Conservation (phyloP, 2,797 vertebrate genomes). For the Malurus leucopterus region DNA sequence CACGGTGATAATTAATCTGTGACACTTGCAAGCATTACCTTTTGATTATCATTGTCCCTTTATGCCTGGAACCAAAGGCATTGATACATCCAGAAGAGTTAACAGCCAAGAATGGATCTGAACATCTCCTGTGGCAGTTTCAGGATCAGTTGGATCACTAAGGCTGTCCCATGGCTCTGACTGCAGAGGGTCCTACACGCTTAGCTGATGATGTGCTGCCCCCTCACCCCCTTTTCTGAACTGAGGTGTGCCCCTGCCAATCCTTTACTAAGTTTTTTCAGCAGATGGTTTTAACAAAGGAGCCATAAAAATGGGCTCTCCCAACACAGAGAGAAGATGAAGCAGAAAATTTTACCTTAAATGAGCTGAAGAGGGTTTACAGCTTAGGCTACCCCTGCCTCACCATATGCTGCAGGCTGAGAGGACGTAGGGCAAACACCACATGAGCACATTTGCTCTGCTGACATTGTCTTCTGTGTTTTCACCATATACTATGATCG, state of each 20-base stretch:
- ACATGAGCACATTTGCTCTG: background rate
- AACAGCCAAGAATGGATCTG: background rate
- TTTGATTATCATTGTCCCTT: background rate
- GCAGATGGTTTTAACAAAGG: background rate
- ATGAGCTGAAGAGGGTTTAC: background rate
- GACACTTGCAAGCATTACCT: background rate
- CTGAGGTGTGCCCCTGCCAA: background rate
- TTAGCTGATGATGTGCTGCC: background rate
- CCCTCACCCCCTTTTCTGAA: background rate
- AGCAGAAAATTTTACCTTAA: background rate
- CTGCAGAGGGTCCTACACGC: background rate
- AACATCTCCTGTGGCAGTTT: background rate
- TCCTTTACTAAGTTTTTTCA: background rate
- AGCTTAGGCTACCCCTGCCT: background rate
- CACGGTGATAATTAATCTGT: background rate
- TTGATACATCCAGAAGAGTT: background rate
- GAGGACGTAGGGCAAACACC: fast-evolving
- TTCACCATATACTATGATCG: fast-evolving
- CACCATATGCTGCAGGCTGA: background rate
- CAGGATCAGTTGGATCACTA: background rate
- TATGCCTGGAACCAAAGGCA: background rate
- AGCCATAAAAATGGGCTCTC: background rate
- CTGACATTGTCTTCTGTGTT: background rate
- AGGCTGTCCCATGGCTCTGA: background rate
- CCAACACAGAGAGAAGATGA: background rate